Conservation (phyloP, 2,113 vertebrate genomes). For the Platichthys stellatus region DNA sequence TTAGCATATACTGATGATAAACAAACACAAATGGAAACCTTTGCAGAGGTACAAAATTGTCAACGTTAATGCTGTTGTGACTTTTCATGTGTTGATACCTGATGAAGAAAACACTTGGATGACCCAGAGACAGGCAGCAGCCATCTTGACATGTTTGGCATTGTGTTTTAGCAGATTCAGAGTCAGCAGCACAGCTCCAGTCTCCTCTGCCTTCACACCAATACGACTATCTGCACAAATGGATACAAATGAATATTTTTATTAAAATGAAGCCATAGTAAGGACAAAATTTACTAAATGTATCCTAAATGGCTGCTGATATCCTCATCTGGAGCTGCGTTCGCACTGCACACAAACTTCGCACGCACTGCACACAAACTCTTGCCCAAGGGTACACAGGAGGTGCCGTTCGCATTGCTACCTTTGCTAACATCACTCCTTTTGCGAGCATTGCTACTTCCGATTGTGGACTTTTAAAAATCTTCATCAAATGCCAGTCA, state of each 20-base stretch:
- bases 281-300: neutral
- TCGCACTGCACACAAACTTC: too few relatives aligned
- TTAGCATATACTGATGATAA: neutral
- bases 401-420: too few relatives aligned
- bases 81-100: constrained; percentile 74
- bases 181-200: constrained; percentile 85
- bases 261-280: neutral
- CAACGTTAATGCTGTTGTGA: too few relatives aligned
- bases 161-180: constrained; percentile 86
- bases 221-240: constrained; percentile 84
- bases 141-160: constrained; percentile 73
- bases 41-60: neutral
- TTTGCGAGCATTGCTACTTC: too few relatives aligned
- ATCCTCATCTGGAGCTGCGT: too few relatives aligned
- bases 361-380: too few relatives aligned
- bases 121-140: constrained; percentile 89
- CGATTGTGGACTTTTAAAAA: too few relatives aligned
- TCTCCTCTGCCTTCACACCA: constrained; percentile 88
- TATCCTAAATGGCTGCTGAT: too few relatives aligned
- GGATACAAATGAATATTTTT: constrained; percentile 13
- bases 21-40: neutral
- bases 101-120: constrained; percentile 86
- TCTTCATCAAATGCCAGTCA: too few relatives aligned
- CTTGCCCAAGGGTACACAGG: too few relatives aligned
- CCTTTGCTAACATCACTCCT: too few relatives aligned